A percentile compares a stretch with the other conserved stretches of the same genome.
Evolutionary conservation across 2,888 invertebrate species (phyloP).

Genomic region (Apamea epomidion): DNA sequence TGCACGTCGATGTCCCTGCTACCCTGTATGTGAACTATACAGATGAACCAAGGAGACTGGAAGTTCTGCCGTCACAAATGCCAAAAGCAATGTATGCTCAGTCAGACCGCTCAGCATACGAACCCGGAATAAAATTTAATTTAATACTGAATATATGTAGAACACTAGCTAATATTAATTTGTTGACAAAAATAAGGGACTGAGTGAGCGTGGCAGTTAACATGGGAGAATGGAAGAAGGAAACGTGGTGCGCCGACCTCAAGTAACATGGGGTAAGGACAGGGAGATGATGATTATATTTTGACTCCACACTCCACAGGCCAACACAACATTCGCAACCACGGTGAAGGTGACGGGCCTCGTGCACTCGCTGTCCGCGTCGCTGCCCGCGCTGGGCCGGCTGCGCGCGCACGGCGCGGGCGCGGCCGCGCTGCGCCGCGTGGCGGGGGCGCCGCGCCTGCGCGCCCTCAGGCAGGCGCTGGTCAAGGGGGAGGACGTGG

Average conservation of each 20-base stretch:
- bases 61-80: background rate
- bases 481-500: slow-evolving; percentile 59
- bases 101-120: background rate
- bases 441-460: slow-evolving; percentile 74
- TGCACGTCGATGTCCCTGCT: too few relatives aligned
- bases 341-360: slow-evolving; percentile 83
- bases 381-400: slow-evolving; percentile 78
- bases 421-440: slow-evolving; percentile 72
- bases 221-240: background rate
- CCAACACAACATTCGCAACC: slow-evolving; percentile 89
- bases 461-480: slow-evolving; percentile 72
- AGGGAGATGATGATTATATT: background rate
- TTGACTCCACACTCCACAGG: slow-evolving; percentile 75
- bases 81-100: background rate
- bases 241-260: background rate
- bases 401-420: slow-evolving; percentile 79
- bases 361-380: slow-evolving; percentile 81
- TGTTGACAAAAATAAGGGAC: too few relatives aligned
- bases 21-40: background rate
- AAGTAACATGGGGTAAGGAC: background rate
- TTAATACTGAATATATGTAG: too few relatives aligned
- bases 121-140: background rate
- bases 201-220: background rate
- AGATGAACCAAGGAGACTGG: background rate
- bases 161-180: too few relatives aligned